Base-by-base conservation (phyloP, 2,797 vertebrate species). In the Poeciliopsis gracilis region DNA sequence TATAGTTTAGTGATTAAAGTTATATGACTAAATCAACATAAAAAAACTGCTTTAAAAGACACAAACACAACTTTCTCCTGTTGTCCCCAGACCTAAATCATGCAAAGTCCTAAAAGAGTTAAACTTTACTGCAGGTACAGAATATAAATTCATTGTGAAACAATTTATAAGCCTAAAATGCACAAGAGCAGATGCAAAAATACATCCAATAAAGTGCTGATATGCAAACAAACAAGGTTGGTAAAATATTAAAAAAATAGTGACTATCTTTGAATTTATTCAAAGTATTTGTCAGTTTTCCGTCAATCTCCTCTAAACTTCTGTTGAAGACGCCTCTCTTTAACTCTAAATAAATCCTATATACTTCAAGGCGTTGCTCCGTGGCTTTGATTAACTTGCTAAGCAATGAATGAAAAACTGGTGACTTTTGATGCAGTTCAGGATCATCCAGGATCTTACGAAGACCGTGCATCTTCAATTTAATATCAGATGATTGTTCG, bases 381-480 rank as follows among this genome's bases (percentile, higher is more conserved):
- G 0, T 47, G 46, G 15, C 16, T 18, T 47, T 47, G 0, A 1
- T 3, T 9, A 66, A 9, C 16, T 0, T 66, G 20, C 9, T 66
- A 2, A 9, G 0, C 16, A 38, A 9, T 38, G 18, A 9, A 66
- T 33, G 28, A 47, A 2, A 18, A 18, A 0, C 0, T 36, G 6
- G 1, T 23, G 30, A 33, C 61, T 20, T 16, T 38, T 38, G 28
- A 8, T 3, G 59, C 59, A 4, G 6, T 38, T 66, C 9, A 66
- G 61, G 61, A 66, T 20, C 33, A 38, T 38, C 61, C 46, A 47
- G 5, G 46, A 8, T 36, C 15, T 10, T 10, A 38, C 3, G 15
- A 20, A 38, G 36, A 7, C 2, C 4, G 4, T 66, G 61, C 9
- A 9, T 36, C 7, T 3, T 0, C 1, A 20, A 9, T 2, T 2